These are phyloP conservation scores for Drosophila demipolita DNA, from an alignment of 2,888 invertebrate species.

Conservation along the genomic window DNA sequence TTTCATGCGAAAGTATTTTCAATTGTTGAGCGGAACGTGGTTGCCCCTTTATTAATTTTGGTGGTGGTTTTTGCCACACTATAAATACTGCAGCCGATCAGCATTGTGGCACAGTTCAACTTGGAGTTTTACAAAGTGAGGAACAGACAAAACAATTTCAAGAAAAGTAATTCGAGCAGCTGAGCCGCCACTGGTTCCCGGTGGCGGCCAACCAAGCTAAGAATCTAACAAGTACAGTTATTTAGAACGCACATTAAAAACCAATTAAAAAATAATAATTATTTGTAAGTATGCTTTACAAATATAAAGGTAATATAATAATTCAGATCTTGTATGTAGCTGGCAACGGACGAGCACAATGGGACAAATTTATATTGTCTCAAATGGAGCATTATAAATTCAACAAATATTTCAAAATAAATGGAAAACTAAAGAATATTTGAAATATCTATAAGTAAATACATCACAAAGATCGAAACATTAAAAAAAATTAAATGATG, in stretches of 20 bases:
- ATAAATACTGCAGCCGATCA: conserved; percentile 66
- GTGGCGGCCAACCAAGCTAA: conserved; percentile 52
- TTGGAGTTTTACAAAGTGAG: conserved; percentile 40
- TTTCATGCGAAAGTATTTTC: conserved; percentile 75
- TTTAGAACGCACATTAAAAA: background rate
- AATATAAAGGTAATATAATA: background rate
- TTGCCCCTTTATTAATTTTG: conserved; percentile 31
- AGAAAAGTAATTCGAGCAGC: conserved; percentile 7
- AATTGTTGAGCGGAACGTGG: conserved; percentile 39
- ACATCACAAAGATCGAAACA: background rate
- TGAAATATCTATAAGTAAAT: background rate
- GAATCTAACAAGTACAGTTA: conserved; percentile 12
- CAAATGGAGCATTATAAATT: background rate
- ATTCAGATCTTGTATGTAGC: conserved; percentile 15
- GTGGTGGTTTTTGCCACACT: conserved; percentile 62
- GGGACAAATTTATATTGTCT: background rate
- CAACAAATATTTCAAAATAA: background rate
- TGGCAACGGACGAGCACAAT: background rate
- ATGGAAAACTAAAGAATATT: background rate
- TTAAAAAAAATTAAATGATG: background rate
- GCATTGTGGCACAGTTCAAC: conserved; percentile 55
- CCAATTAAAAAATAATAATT: background rate
- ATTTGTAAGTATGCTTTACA: conserved; percentile 31
- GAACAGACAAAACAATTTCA: conserved; percentile 22
- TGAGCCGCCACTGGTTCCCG: conserved; percentile 56